Evolutionary conservation across 2,888 invertebrate genomes (phyloP), one percentile per base, ranked within the genome.

Genomic region (Myopa tessellatipennis): DNA sequence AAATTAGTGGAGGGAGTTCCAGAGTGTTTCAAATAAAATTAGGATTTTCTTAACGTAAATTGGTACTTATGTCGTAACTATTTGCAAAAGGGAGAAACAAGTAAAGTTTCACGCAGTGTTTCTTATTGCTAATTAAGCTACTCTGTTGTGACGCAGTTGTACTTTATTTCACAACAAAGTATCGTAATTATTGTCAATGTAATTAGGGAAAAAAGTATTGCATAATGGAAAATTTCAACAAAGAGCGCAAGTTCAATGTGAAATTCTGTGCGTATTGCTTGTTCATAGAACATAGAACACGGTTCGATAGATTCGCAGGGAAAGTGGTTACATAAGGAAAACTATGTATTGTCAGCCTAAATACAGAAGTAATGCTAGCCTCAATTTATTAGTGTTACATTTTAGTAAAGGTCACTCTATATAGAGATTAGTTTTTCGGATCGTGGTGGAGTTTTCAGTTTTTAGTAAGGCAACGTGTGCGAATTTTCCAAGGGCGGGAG

Each of bases 1-100:
- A 85, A 78, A 67, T 38, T 6, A 16, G 34, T 10, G n/a, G 26
- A 61, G 10, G 1, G n/a, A n/a, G 6, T 10, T 45, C 26, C 26
- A 26, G 26, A 45, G 45, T 45, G 45, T 3, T 45, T 45, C 1
- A 45, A 45, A 45, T 45, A 45, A 45, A 45, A 45, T 45, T 45
- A 45, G 45, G 45, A 26, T 26, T 45, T 45, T 6, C 45, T 45
- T 45, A 45, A 45, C 45, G 45, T 45, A 45, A 45, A 45, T 45
- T 26, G 26, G 14, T 65, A 74, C 14, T 4, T 65, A 34, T 74
- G 65, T 74, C 74, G 36, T 74, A 74, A 74, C 65, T 52, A 26
- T 52, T 70, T 71, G 12, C 58, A 16, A 58, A 60, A 71, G n/a
- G 10, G 26, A 26, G 26, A 26, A 26, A 26, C 26, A 26, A 1